These are phyloP conservation scores for Mustela erminea DNA, from an alignment of 2,797 vertebrate genomes.

Conservation along the genomic window DNA sequence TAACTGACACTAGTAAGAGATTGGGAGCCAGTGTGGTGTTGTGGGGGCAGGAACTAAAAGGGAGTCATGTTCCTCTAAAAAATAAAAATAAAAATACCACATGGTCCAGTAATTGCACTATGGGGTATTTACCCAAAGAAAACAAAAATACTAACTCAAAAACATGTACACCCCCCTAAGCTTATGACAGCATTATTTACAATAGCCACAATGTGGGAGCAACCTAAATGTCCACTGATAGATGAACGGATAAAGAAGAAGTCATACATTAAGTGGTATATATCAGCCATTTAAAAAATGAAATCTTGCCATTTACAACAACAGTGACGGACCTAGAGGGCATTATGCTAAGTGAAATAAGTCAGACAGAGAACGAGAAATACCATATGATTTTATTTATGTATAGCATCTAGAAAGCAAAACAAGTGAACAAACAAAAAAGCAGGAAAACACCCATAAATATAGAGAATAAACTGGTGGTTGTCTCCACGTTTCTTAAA, in stretches of 20 bases:
- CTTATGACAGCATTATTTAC: neutral
- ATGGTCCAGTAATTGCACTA: neutral
- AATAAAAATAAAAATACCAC: neutral
- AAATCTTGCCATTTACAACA: neutral
- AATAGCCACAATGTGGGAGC: neutral
- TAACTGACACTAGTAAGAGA: neutral
- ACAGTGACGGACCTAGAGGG: neutral
- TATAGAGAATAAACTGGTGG: neutral
- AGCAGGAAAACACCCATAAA: neutral
- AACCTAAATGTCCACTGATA: neutral
- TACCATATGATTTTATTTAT: neutral
- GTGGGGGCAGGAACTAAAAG: neutral
- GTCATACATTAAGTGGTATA: neutral
- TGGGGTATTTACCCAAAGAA: neutral
- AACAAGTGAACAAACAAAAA: neutral
- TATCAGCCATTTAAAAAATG: neutral
- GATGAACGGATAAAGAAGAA: neutral
- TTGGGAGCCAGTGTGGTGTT: neutral
- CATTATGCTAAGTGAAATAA: neutral
- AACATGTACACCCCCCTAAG: neutral
- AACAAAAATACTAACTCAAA: neutral
- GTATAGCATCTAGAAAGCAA: neutral
- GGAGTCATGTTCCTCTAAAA: neutral
- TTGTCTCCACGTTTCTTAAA: too few species aligned
- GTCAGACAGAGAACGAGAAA: neutral